Conservation (phyloP, 1,140 invertebrate species). For the Callitettix versicolor region DNA sequence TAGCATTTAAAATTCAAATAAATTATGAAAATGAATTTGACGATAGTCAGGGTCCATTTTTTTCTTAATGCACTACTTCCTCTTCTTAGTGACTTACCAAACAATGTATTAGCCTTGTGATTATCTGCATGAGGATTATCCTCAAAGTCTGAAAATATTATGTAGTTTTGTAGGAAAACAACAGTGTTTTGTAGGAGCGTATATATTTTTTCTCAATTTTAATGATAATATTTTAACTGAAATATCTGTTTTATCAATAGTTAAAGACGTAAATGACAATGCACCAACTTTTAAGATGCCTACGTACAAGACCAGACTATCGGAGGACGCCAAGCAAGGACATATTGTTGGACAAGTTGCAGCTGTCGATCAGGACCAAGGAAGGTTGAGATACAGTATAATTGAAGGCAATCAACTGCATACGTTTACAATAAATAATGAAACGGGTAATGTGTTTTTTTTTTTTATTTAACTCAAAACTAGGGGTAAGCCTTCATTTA, state of each 20-base stretch:
- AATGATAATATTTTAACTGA: too few species aligned
- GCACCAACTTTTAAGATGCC: conserved; percentile 73
- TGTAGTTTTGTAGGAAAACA: too few species aligned
- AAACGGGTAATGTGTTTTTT: conserved; percentile 37
- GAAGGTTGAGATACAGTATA: conserved; percentile 66
- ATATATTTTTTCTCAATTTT: too few species aligned
- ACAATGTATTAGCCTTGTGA: too few species aligned
- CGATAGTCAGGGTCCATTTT: too few species aligned
- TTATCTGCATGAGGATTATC: too few species aligned
- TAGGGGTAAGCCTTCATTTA: too few species aligned
- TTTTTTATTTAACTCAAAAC: background rate
- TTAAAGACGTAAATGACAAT: conserved; percentile 79
- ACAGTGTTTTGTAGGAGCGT: too few species aligned
- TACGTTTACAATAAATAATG: conserved; percentile 67
- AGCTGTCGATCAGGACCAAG: conserved; percentile 76
- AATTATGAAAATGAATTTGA: background rate
- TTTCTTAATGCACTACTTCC: too few species aligned
- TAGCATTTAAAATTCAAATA: background rate
- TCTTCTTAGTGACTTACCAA: too few species aligned
- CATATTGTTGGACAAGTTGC: conserved; percentile 80
- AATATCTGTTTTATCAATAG: conserved; percentile 33
- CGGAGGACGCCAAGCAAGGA: conserved; percentile 69
- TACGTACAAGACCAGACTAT: conserved; percentile 66
- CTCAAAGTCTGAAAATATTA: too few species aligned
- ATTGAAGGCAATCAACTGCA: conserved; percentile 73